phyloP scores from a whole-genome alignment of 37 sponge, comb jelly and placozoan species.

The Hormiphora californensis region DNA sequence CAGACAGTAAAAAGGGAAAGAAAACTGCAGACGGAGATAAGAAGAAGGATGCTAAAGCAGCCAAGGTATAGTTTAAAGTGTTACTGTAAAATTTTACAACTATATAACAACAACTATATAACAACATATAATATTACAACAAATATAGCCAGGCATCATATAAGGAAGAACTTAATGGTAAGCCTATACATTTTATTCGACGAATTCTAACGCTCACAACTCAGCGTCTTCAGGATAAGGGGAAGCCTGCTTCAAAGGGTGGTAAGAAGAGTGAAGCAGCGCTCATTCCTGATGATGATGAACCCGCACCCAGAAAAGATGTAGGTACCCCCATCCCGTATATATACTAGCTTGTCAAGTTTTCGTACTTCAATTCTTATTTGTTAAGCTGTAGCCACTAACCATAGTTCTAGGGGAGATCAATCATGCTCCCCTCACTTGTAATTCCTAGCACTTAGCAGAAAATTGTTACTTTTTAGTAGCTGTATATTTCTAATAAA shows the following conservation, averaged over 20 bases:
- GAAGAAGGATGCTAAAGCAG: constrained; percentile 30
- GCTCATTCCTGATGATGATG: constrained; percentile 7
- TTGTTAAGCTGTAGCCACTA: background rate
- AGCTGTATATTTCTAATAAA: background rate
- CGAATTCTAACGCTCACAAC: background rate
- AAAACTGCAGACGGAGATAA: constrained; percentile 24
- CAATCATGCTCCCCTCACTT: background rate
- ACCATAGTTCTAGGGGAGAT: background rate
- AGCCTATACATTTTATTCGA: background rate
- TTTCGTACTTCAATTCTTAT: background rate
- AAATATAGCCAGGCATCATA: no score
- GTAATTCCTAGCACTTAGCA: background rate
- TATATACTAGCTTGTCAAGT: background rate
- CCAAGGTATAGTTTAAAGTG: background rate
- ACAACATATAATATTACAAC: no score
- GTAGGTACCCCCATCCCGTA: background rate
- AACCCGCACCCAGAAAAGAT: background rate
- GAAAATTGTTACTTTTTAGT: background rate
- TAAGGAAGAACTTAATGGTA: no score
- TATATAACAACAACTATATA: no score
- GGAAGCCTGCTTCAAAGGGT: background rate
- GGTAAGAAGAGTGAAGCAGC: background rate
- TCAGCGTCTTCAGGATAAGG: background rate
- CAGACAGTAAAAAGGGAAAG: background rate
- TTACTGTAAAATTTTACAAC: no score